Base-by-base conservation (phyloP, 2,888 invertebrate genomes). In the Drosophila buzzatii region DNA sequence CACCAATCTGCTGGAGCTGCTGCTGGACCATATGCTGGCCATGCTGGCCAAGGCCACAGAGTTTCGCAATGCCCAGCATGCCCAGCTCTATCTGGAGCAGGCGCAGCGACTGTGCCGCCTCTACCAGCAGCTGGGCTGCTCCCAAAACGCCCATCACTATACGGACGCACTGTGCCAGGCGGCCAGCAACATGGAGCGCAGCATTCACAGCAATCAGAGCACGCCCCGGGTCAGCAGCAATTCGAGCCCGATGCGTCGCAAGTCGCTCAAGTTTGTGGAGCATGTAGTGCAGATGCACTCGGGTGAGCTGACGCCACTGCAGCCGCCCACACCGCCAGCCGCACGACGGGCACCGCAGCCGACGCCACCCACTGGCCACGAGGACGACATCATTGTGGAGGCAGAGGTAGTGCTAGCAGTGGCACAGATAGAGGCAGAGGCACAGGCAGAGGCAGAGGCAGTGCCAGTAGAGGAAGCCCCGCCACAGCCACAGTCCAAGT, bases 21-120 rank as follows among this genome's bases (percentile, higher is more conserved):
- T 97, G 82, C 95, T 96, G 56, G 94, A 95, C 20, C 96, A 96
- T 85, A 96, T 96, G 82, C 94, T 97, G 41, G 94, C 95, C 59
- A 96, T 97, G 94, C 95, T 96, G 1, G 94, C 95, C 60, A 94
- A 94, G 56, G 95, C 96, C 73, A 94, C 95, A 18, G 94, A 94
- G 72, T 95, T 95, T 72, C 94, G 95, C 14, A 94, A 95, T 0
- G 93, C 94, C 23, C 93, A 94, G 65, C 95, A 96, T 85, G 95
- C 96, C 9, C 92, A 94, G 2, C 94, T 96, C 68, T 97, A 96
- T 85, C 93, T 97, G 44, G 95, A 96, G 69, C 97, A 97, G 85
- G 95, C 96, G 0, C 94, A 95, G 71, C 94, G 96, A 58, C 93
- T 97, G 3, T 94, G 95, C 44, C 94, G 94, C 67, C 93, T 96